Evolutionary conservation across 1,140 invertebrate genomes (phyloP).

Genomic region (Euura lappo): DNA sequence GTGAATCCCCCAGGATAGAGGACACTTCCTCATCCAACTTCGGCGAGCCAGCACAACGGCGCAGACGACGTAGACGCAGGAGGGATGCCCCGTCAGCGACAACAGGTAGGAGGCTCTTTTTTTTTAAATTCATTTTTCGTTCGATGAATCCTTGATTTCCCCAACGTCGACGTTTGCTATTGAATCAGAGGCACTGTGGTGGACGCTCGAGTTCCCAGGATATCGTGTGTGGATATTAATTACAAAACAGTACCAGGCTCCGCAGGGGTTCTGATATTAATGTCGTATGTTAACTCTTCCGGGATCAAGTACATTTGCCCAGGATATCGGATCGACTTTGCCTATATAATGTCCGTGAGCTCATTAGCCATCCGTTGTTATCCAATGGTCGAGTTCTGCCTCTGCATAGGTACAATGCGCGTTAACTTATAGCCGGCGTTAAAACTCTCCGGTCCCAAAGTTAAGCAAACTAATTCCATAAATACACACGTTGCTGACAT

Average conservation of each 20-base stretch:
- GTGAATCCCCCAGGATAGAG: constrained; percentile 22
- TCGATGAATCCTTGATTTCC: too few species aligned
- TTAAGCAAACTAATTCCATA: too few species aligned
- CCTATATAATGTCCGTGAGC: not conserved
- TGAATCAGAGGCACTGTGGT: too few species aligned
- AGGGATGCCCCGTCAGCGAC: constrained; percentile 29
- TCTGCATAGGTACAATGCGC: not conserved
- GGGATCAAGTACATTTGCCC: not conserved
- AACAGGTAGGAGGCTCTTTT: constrained; percentile 36
- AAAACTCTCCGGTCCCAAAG: too few species aligned
- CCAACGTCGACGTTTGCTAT: too few species aligned
- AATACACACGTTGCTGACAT: too few species aligned
- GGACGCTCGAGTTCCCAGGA: too few species aligned
- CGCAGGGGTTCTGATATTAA: not conserved
- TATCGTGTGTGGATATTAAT: too few species aligned
- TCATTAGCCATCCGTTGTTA: not conserved
- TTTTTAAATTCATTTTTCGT: too few species aligned
- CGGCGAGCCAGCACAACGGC: constrained; percentile 32
- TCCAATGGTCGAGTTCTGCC: not conserved
- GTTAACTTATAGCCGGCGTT: too few species aligned
- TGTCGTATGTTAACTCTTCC: not conserved
- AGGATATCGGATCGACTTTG: not conserved
- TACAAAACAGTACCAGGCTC: too few species aligned
- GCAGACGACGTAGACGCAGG: constrained; percentile 33
- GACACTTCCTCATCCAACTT: constrained; percentile 43